Conservation (phyloP, 2,113 vertebrate genomes). For the Camelus bactrianus region DNA sequence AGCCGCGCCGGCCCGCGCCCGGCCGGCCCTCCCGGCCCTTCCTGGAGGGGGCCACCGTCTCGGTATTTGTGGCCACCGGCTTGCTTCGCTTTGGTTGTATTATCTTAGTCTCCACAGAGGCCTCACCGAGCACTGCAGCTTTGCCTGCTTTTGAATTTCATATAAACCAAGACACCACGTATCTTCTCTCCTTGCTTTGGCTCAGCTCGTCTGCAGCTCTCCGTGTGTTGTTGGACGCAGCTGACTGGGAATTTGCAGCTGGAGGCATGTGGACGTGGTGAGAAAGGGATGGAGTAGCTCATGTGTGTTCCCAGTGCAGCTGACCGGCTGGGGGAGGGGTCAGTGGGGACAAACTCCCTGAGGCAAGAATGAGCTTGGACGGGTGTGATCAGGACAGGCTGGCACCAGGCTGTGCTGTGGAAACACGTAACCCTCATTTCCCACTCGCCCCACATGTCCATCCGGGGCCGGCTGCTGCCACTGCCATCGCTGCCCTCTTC, state of each 20-base stretch:
- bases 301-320: background rate
- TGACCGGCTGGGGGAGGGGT: background rate
- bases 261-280: background rate
- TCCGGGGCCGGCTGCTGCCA: rapidly evolving
- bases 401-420: background rate
- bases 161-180: background rate
- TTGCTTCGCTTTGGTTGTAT: background rate
- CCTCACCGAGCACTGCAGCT: background rate
- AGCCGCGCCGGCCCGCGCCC: background rate
- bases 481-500: no score
- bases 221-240: background rate
- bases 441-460: rapidly evolving
- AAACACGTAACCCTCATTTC: background rate
- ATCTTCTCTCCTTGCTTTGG: background rate
- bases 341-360: no score
- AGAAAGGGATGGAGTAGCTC: background rate
- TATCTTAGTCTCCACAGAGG: background rate
- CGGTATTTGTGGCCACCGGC: rapidly evolving
- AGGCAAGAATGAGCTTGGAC: background rate
- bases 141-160: no score
- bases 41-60: no score
- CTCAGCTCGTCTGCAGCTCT: background rate
- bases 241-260: background rate
- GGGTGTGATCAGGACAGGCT: background rate
- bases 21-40: background rate